phyloP scores from a whole-genome alignment of 2,113 vertebrate species.

The Platichthys flesus region DNA sequence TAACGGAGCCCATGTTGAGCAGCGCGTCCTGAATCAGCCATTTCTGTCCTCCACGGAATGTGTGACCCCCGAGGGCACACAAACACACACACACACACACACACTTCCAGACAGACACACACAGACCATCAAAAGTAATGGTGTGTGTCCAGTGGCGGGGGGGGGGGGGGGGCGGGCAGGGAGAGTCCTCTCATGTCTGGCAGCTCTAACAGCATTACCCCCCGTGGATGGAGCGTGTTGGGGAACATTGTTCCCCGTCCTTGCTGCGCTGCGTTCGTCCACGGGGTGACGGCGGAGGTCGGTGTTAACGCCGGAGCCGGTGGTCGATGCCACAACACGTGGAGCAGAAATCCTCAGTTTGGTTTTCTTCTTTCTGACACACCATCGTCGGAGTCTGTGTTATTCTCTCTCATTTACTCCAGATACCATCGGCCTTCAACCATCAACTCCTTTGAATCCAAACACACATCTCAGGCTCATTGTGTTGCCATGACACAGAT shows the following conservation, averaged over 20 bases:
- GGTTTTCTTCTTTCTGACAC: background rate
- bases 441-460: constrained; percentile 5
- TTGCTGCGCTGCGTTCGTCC: constrained; percentile 25
- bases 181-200: constrained; percentile 61
- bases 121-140: constrained; percentile 64
- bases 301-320: constrained; percentile 42
- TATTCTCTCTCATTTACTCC: constrained; percentile 31
- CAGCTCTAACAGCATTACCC: constrained; percentile 58
- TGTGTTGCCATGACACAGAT: constrained; percentile 8
- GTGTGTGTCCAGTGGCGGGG: constrained; percentile 58
- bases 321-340: constrained; percentile 28
- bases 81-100: constrained; percentile 5
- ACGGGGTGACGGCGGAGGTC: background rate
- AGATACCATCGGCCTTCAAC: constrained; percentile 20
- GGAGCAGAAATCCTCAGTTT: background rate
- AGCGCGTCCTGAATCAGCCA: constrained; percentile 59
- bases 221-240: constrained; percentile 63
- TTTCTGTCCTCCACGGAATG: constrained; percentile 36
- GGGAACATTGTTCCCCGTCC: constrained; percentile 61
- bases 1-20: constrained; percentile 48
- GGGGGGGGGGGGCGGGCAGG: constrained; percentile 5
- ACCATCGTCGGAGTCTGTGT: background rate
- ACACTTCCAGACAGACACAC: constrained; percentile 11
- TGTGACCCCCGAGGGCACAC: constrained; percentile 46
- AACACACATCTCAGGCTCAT: constrained; percentile 31